These are phyloP conservation scores for Protodeltote pygarga DNA, from an alignment of 2,888 invertebrate genomes.

Conservation along the genomic window DNA sequence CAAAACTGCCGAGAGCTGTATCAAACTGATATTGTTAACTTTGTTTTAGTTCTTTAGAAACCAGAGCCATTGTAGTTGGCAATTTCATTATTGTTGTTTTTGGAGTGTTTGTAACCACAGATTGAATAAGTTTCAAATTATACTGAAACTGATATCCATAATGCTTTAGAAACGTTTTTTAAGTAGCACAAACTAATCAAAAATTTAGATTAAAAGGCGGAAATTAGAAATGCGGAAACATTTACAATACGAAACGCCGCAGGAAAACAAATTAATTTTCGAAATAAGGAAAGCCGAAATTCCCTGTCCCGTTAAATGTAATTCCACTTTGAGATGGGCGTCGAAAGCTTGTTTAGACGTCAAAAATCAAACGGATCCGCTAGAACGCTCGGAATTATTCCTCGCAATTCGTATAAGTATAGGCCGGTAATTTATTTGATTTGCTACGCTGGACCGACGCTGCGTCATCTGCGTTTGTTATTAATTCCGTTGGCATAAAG, in stretches of 20 bases:
- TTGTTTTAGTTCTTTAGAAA: constrained; percentile 6
- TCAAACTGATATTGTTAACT: constrained; percentile 9
- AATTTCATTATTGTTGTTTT: no score
- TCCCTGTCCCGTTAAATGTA: constrained; percentile 35
- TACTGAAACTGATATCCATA: no score
- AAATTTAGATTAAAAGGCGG: constrained; percentile 26
- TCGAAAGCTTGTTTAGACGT: constrained; percentile 34
- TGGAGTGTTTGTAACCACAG: no score
- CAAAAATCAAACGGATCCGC: constrained; percentile 38
- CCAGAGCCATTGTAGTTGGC: no score
- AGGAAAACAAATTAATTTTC: constrained; percentile 46
- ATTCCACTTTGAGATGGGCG: constrained; percentile 32
- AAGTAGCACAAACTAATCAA: constrained; percentile 35
- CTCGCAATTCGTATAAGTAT: constrained; percentile 25
- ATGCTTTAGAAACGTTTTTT: background rate
- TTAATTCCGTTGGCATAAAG: constrained; percentile 34
- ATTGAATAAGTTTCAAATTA: no score
- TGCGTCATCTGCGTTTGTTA: constrained; percentile 38
- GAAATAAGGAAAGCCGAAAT: constrained; percentile 38
- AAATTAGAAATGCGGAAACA: constrained; percentile 36
- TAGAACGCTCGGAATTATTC: constrained; percentile 25
- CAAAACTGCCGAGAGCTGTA: constrained; percentile 14
- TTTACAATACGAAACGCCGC: constrained; percentile 36
- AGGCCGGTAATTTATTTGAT: constrained; percentile 42
- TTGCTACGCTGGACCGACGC: constrained; percentile 47